A percentile compares a stretch with the other conserved stretches of the same genome.
These are phyloP conservation scores for Cuniculus paca DNA, from an alignment of 2,797 vertebrate species.

Conservation along the genomic window DNA sequence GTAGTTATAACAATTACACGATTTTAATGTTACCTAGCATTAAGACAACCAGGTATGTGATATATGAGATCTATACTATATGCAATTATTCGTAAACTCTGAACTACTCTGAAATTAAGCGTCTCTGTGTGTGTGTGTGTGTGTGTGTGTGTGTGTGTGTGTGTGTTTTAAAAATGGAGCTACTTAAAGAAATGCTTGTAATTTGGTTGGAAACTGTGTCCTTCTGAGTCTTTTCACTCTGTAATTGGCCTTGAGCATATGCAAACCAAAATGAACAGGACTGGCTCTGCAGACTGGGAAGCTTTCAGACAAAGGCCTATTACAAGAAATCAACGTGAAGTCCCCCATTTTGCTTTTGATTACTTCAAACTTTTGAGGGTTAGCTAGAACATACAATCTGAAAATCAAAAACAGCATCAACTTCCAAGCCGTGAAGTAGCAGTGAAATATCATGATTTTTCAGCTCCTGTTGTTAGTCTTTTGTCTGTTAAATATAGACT, in stretches of 20 bases:
- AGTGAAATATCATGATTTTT: background rate
- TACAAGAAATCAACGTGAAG: background rate
- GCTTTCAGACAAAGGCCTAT: background rate
- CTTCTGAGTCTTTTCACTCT: background rate
- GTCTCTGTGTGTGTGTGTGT: background rate
- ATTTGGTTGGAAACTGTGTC: background rate
- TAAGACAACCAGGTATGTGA: background rate
- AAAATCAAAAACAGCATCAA: background rate
- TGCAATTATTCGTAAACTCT: background rate
- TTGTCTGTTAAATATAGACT: background rate
- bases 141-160: background rate
- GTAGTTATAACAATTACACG: background rate
- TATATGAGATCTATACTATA: background rate
- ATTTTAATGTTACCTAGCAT: background rate
- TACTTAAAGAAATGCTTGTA: background rate
- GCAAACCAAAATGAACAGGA: background rate
- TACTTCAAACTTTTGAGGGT: background rate
- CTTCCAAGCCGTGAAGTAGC: background rate
- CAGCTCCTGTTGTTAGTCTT: background rate
- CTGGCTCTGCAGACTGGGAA: accelerated
- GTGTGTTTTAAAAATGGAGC: background rate
- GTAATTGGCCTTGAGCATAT: too few relatives aligned
- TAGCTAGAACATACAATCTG: background rate
- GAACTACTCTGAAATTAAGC: background rate
- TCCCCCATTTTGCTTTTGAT: background rate